A percentile compares a stretch with the other conserved stretches of the same genome.
Evolutionary conservation across 2,113 vertebrate species (phyloP).

Genomic region (Antechinus stuartii): DNA sequence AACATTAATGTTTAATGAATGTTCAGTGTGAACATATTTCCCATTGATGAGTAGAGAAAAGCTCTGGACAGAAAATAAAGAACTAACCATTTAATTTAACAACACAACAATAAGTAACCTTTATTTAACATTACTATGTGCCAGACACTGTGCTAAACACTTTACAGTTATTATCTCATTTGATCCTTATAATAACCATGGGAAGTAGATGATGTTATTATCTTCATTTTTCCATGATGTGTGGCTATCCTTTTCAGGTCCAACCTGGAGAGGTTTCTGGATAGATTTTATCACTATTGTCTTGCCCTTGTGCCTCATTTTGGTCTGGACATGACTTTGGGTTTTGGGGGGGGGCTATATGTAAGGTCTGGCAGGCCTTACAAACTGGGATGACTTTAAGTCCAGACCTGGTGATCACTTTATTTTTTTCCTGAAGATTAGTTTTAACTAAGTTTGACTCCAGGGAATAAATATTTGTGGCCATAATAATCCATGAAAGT

Average conservation of each 20-base stretch:
- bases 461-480: background rate
- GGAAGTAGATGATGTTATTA: background rate
- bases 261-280: background rate
- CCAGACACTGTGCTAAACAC: background rate
- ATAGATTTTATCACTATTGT: background rate
- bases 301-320: background rate
- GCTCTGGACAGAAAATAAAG: background rate
- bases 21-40: background rate
- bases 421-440: background rate
- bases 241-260: background rate
- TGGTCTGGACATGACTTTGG: background rate
- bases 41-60: background rate
- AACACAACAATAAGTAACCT: background rate
- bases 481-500: background rate
- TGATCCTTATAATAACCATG: background rate
- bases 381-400: background rate
- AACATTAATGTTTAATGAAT: background rate
- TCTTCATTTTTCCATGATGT: background rate
- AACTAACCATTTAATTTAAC: background rate
- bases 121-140: background rate
- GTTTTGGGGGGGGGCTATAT: background rate
- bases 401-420: background rate
- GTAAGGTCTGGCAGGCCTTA: background rate
- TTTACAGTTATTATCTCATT: background rate
- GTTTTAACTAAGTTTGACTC: background rate